Percentiles rank a stretch among this genome's conserved stretches.
Evolutionary conservation across 2,113 vertebrate species (phyloP).

Genomic region (Chionomys nivalis): DNA sequence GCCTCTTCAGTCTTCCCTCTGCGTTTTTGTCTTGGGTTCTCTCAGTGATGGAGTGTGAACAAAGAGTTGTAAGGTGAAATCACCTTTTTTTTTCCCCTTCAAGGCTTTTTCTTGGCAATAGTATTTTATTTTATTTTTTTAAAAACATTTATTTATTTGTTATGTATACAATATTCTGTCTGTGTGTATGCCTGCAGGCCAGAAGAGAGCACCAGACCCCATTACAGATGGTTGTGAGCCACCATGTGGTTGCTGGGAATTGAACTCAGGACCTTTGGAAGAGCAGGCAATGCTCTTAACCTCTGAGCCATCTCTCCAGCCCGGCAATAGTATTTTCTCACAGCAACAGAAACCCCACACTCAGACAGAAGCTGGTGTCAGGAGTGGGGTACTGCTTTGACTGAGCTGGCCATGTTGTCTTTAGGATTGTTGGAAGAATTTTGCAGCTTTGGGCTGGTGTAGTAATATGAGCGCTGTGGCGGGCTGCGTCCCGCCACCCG

Average conservation of each 20-base stretch:
- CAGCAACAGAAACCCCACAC: background rate
- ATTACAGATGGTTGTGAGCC: too few species aligned
- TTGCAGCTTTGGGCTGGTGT: background rate
- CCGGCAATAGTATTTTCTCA: background rate
- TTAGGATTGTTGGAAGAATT: background rate
- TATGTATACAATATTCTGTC: too few species aligned
- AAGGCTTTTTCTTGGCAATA: background rate
- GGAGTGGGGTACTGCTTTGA: background rate
- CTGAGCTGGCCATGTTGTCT: background rate
- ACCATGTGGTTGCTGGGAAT: too few species aligned
- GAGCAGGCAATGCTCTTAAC: too few species aligned
- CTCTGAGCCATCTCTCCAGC: too few species aligned
- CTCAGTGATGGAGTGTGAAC: background rate
- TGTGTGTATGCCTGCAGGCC: too few species aligned
- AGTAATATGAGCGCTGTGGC: too few species aligned
- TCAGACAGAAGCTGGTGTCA: background rate
- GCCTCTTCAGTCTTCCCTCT: background rate
- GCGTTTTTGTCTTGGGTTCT: background rate
- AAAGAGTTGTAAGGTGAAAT: background rate
- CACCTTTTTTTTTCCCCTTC: background rate
- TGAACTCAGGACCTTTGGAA: too few species aligned
- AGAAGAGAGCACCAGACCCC: too few species aligned
- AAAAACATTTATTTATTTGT: too few species aligned
- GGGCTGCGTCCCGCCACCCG: too few species aligned
- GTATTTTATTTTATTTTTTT: too few species aligned